A percentile compares a stretch with the other conserved stretches of the same genome.
Conservation (phyloP, 2,888 invertebrate genomes). For the Anaspis maculata region DNA sequence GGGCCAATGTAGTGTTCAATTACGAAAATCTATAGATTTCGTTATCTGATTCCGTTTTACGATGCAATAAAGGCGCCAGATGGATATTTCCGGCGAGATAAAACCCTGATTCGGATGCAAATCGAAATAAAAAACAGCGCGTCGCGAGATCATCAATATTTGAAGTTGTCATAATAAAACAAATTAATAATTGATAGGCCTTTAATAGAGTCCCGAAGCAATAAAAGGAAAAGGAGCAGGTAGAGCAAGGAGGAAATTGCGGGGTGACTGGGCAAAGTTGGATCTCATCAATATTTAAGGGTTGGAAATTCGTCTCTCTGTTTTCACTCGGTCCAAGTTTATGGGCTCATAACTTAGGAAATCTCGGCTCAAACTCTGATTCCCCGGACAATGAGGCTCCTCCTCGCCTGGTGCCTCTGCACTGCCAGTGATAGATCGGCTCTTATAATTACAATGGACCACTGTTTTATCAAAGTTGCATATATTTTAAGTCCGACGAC, state of each 20-base stretch:
- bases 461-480: conserved; percentile 22
- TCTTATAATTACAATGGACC: conserved; percentile 21
- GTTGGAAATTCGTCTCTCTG: conserved; percentile 26
- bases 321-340: conserved; percentile 26
- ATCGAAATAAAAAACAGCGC: too few species aligned
- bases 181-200: conserved; percentile 14
- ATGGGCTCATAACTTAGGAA: conserved; percentile 27
- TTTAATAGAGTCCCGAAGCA: conserved; percentile 11
- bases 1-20: too few species aligned
- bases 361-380: conserved; percentile 25
- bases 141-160: conserved; percentile 10
- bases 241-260: conserved; percentile 8
- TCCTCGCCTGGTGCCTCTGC: conserved; percentile 5
- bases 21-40: too few species aligned
- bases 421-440: conserved; percentile 19
- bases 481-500: conserved; percentile 15
- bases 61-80: too few species aligned
- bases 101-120: too few species aligned
- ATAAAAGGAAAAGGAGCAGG: conserved; percentile 8
- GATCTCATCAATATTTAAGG: conserved; percentile 26
- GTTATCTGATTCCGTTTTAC: too few species aligned
- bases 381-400: conserved; percentile 25
- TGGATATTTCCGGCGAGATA: too few species aligned
- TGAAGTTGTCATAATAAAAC: conserved; percentile 10
- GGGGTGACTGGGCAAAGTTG: conserved; percentile 10